These are phyloP conservation scores for Amniataba percoides DNA, from an alignment of 2,797 vertebrate species.

Conservation along the genomic window DNA sequence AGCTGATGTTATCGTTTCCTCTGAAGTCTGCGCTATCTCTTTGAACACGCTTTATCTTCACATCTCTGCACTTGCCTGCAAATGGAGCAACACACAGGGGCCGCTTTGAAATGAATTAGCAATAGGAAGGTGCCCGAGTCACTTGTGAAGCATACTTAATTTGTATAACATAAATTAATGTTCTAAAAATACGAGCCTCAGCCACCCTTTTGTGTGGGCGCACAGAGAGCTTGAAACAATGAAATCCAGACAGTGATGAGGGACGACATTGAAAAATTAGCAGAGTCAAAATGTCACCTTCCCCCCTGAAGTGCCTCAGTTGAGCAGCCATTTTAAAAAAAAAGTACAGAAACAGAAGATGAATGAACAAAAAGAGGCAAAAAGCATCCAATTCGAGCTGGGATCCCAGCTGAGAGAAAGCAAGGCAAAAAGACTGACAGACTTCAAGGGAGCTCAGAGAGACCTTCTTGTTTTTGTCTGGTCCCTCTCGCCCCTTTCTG, in stretches of 20 bases:
- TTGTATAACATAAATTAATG: conserved; percentile 60
- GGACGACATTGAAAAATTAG: conserved; percentile 48
- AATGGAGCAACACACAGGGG: conserved; percentile 63
- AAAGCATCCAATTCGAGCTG: conserved; percentile 19
- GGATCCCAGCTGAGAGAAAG: conserved; percentile 41
- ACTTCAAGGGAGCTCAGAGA: conserved; percentile 55
- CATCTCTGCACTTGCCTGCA: conserved; percentile 66
- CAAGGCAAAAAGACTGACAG: conserved; percentile 60
- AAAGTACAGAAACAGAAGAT: conserved; percentile 30
- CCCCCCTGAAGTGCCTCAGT: conserved; percentile 29
- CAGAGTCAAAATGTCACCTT: conserved; percentile 61
- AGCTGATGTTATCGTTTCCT: conserved; percentile 72
- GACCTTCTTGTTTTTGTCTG: conserved; percentile 53
- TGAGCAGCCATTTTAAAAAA: conserved; percentile 27
- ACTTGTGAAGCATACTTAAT: conserved; percentile 63
- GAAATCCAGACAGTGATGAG: conserved; percentile 54
- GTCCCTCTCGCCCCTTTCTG: conserved; percentile 61
- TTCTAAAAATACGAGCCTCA: conserved; percentile 66
- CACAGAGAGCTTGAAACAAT: conserved; percentile 40
- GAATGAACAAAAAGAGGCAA: conserved; percentile 35
- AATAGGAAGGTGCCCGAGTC: conserved; percentile 63
- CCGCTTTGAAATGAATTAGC: conserved; percentile 74
- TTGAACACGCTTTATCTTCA: conserved; percentile 78
- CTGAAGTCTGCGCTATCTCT: conserved; percentile 72
- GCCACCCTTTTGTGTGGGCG: conserved; percentile 24